phyloP scores from a whole-genome alignment of 2,888 invertebrate species.

The Leptinotarsa peninsularis region DNA sequence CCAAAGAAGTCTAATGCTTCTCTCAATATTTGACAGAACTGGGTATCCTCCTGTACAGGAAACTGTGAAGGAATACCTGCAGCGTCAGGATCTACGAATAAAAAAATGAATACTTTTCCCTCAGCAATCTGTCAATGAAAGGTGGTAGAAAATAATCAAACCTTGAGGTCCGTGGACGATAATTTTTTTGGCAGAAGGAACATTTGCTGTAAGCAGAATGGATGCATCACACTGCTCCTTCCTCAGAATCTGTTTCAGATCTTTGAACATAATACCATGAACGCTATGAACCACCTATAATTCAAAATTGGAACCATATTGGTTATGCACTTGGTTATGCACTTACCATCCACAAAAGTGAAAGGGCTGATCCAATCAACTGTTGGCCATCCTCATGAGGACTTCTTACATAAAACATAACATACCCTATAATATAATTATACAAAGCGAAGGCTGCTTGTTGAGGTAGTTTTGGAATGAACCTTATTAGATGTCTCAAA shows the following conservation, averaged over 20 bases:
- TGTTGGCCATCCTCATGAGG: slow-evolving; percentile 96
- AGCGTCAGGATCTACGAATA: slow-evolving; percentile 78
- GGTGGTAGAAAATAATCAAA: slow-evolving; percentile 52
- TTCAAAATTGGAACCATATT: neutral
- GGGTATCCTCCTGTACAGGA: slow-evolving; percentile 97
- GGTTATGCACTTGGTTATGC: neutral
- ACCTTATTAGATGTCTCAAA: slow-evolving; percentile 90
- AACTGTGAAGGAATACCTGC: slow-evolving; percentile 98
- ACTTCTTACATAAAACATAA: slow-evolving; percentile 98
- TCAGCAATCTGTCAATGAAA: neutral
- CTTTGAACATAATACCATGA: slow-evolving; percentile 99
- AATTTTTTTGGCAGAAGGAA: slow-evolving; percentile 99
- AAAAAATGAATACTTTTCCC: neutral
- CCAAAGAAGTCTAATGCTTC: slow-evolving; percentile 98
- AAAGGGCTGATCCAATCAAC: slow-evolving; percentile 93
- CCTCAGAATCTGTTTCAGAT: slow-evolving; percentile 96
- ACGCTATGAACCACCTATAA: slow-evolving; percentile 94
- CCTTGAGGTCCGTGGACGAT: slow-evolving; percentile 93
- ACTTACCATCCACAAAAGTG: slow-evolving; percentile 94
- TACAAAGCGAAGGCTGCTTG: slow-evolving; percentile 98
- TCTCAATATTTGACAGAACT: slow-evolving; percentile 92
- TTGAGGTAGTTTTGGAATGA: slow-evolving; percentile 92
- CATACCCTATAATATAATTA: slow-evolving; percentile 98
- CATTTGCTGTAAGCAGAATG: slow-evolving; percentile 96
- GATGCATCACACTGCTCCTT: slow-evolving; percentile 99